phyloP scores from a whole-genome alignment of 2,888 invertebrate genomes.

The Argynnis bischoffii region DNA sequence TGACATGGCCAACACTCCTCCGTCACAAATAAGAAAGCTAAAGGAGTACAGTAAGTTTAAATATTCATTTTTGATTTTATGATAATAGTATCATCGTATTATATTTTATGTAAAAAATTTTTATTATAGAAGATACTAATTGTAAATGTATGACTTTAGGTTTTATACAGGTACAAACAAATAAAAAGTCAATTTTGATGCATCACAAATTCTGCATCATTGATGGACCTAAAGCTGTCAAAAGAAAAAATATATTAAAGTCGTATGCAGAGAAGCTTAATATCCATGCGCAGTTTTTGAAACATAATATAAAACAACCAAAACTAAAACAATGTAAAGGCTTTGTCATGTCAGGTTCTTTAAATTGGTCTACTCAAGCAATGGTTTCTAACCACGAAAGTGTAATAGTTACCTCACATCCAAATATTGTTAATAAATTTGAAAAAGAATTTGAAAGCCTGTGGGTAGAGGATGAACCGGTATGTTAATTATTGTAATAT shows the following conservation, averaged over 20 bases:
- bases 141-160: conserved; percentile 52
- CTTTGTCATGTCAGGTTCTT: conserved; percentile 86
- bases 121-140: conserved; percentile 2
- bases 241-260: conserved; percentile 64
- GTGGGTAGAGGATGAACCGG: conserved; percentile 80
- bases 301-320: conserved; percentile 47
- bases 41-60: conserved; percentile 72
- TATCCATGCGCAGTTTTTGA: conserved; percentile 59
- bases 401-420: conserved; percentile 84
- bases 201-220: conserved; percentile 91
- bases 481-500: conserved; percentile 44
- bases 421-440: conserved; percentile 79
- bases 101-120: background rate
- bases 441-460: conserved; percentile 83
- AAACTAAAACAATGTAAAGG: conserved; percentile 60
- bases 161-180: conserved; percentile 76
- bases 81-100: background rate
- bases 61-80: background rate
- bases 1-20: conserved; percentile 75
- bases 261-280: conserved; percentile 71
- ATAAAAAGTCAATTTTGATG: conserved; percentile 84
- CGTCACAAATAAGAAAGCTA: conserved; percentile 73
- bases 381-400: conserved; percentile 88
- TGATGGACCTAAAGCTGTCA: conserved; percentile 80
- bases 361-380: conserved; percentile 89